Evolutionary conservation across 1,140 invertebrate species (phyloP).

Genomic region (Euwallacea similis): DNA sequence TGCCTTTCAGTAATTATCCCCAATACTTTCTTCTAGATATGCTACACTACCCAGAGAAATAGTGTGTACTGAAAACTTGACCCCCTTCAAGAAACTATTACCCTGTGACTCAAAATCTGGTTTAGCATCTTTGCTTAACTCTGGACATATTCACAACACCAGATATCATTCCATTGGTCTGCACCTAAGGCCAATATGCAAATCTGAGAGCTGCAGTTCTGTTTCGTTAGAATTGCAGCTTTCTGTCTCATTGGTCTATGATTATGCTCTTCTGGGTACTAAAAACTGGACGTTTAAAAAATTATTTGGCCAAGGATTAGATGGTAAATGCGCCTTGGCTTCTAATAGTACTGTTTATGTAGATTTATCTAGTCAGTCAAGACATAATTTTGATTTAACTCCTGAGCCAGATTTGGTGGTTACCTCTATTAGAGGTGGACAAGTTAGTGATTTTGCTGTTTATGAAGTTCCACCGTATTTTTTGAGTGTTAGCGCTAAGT

Average conservation of each 20-base stretch:
- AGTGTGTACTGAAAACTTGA: conserved; percentile 98
- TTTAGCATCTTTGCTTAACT: conserved; percentile 84
- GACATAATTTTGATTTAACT: conserved; percentile 60
- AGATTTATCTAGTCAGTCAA: conserved; percentile 71
- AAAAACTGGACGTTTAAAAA: conserved; percentile 84
- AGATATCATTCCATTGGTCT: conserved; percentile 91
- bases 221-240: conserved; percentile 77
- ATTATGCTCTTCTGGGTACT: conserved; percentile 65
- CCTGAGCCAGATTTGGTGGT: conserved; percentile 61
- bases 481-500: conserved; percentile 69
- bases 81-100: conserved; percentile 95
- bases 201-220: conserved; percentile 63
- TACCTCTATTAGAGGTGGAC: conserved; percentile 67
- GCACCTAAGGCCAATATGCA: conserved; percentile 80
- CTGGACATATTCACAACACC: conserved; percentile 88
- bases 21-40: conserved; percentile 66
- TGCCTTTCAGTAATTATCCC: too few relatives aligned
- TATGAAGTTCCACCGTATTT: conserved; percentile 67
- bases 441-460: conserved; percentile 65
- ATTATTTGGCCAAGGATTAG: conserved; percentile 82
- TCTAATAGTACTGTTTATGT: conserved; percentile 78
- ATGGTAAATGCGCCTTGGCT: conserved; percentile 77
- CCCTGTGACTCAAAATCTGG: conserved; percentile 89
- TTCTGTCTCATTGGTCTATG: conserved; percentile 84
- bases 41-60: conserved; percentile 90